Evolutionary conservation across 2,113 vertebrate genomes (phyloP).

Genomic region (Sclerurus mexicanus): DNA sequence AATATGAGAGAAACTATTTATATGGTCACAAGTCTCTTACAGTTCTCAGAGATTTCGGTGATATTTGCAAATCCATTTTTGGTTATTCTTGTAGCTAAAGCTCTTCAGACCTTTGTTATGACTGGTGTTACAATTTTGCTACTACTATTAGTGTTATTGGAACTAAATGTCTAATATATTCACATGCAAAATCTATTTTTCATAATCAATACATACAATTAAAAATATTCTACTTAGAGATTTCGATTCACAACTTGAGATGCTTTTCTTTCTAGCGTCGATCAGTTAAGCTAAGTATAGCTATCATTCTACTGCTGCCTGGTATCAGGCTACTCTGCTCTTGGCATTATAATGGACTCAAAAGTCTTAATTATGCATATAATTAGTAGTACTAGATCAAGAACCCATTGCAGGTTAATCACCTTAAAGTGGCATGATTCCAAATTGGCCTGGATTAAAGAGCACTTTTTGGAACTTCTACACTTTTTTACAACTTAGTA

Average conservation of each 20-base stretch:
- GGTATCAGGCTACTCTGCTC: not conserved
- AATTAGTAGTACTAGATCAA: not conserved
- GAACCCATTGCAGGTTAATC: not conserved
- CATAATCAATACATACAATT: not conserved
- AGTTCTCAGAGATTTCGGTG: not conserved
- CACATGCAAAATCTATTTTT: not conserved
- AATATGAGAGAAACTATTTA: not conserved
- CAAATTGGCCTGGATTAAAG: not conserved
- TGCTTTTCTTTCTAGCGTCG: not conserved
- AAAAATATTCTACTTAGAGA: not conserved
- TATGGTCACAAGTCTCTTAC: not conserved
- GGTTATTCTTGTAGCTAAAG: not conserved
- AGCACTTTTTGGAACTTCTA: not conserved
- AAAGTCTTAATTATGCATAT: not conserved
- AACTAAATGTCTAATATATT: not conserved
- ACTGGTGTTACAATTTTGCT: not conserved
- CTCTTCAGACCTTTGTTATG: not conserved
- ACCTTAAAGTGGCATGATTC: not conserved
- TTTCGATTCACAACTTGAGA: not conserved
- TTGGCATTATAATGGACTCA: not conserved
- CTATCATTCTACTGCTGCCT: not conserved
- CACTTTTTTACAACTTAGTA: not conserved
- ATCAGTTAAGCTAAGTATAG: not conserved
- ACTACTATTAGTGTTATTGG: not conserved
- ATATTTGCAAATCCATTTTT: not conserved